A percentile compares a stretch with the other conserved stretches of the same genome.
Conservation (phyloP, 2,113 vertebrate species). For the Struthio camelus region DNA sequence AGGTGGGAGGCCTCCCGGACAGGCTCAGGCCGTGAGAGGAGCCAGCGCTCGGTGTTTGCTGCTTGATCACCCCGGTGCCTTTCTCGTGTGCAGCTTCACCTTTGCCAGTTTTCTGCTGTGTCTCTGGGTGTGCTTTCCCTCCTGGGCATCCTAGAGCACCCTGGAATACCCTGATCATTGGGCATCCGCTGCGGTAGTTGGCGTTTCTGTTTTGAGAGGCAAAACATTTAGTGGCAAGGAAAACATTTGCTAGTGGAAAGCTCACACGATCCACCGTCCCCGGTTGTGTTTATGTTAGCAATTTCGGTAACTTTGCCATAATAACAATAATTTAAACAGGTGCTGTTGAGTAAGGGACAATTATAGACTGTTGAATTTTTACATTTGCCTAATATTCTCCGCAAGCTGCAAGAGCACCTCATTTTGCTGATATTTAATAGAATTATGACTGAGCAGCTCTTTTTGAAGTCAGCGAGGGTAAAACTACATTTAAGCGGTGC, state of each 20-base stretch:
- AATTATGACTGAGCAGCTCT: accelerated
- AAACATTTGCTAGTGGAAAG: not conserved
- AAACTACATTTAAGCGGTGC: accelerated
- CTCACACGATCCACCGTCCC: not conserved
- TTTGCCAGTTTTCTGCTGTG: not conserved
- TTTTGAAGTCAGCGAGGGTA: not conserved
- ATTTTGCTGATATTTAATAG: not conserved
- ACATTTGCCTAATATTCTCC: not conserved
- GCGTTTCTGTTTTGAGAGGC: not conserved
- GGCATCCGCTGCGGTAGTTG: accelerated
- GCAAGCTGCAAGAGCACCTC: not conserved
- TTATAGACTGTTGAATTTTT: not conserved
- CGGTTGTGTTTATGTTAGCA: not conserved
- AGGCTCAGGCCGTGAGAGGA: not conserved
- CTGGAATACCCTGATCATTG: accelerated
- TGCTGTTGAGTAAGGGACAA: not conserved
- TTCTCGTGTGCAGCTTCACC: not conserved
- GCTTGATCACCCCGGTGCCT: not conserved
- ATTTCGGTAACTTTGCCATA: not conserved
- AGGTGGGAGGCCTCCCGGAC: not conserved
- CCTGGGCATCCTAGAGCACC: not conserved
- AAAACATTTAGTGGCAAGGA: not conserved
- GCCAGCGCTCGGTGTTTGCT: not conserved
- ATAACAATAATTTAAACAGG: constrained; percentile 18
- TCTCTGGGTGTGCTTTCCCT: not conserved